These are phyloP conservation scores for Apteryx owenii DNA, from an alignment of 2,113 vertebrate genomes.

Conservation along the genomic window DNA sequence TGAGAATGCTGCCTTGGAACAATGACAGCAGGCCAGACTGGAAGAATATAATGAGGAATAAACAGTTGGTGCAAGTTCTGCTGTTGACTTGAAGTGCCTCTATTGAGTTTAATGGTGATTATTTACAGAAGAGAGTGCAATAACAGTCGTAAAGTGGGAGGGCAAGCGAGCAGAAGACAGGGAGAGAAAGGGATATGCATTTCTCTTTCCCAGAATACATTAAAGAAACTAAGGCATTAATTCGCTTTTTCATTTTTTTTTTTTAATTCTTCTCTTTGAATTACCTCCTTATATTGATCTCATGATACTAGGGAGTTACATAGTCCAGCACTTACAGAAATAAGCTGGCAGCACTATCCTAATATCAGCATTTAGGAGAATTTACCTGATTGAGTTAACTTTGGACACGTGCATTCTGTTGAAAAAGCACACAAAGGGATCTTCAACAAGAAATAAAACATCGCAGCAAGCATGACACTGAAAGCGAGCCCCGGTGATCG, in stretches of 20 bases:
- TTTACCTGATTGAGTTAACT: conserved; percentile 29
- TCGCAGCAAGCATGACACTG: background rate
- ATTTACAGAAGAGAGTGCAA: background rate
- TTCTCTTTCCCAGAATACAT: background rate
- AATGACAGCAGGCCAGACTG: background rate
- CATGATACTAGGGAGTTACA: background rate
- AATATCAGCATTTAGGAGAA: background rate
- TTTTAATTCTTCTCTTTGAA: background rate
- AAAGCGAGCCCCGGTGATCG: background rate
- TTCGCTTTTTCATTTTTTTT: background rate
- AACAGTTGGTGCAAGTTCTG: background rate
- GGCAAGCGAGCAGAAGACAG: background rate
- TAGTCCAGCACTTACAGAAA: background rate
- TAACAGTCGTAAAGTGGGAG: background rate
- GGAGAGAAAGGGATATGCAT: background rate
- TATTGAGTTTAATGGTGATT: background rate
- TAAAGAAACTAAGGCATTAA: background rate
- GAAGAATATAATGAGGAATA: background rate
- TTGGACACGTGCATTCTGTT: background rate
- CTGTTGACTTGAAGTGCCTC: background rate
- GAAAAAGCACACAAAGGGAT: background rate
- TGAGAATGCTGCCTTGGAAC: background rate
- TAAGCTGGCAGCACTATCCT: background rate
- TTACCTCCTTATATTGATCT: background rate
- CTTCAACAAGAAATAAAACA: background rate